Base-by-base conservation (phyloP, 2,113 vertebrate species). In the Nanorana parkeri region DNA sequence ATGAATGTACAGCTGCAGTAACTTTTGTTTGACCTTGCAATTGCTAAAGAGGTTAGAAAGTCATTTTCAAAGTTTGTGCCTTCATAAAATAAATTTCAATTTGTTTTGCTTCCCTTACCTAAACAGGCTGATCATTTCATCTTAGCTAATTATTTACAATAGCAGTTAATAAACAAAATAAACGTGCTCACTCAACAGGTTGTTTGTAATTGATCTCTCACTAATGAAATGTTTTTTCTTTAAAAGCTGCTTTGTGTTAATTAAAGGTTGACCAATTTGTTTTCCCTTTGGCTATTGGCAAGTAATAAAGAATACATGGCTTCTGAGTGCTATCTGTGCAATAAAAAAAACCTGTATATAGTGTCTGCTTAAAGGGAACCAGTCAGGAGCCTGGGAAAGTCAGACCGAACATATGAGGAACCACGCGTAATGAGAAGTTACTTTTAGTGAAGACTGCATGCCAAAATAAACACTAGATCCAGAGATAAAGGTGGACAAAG, bases 81-180 rank as follows among this genome's bases (percentile, higher is more conserved):
- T 47, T 47, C 13, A 26, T 11, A 20, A 71, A 80, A 61, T 54
- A 10, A 13, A 71, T 80, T 71, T 61, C 63, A 47, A 63, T 80
- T 71, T 71, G 56, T 72, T 80, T 71, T 63, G 23, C 23, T 41
- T 36, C 7, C 20, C 2, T 26, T 19, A 3, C 17, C 28, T 47
- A 67, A 69, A 60, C 20, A 68, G 26, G 26, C n/a, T 13, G 55
- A 29, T 55, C n/a, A 69, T 81, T 72, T 72, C n/a, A 51, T 54
- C 20, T 71, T 81, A 72, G 68, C 56, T 80, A 61, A 66, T 72
- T 72, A 81, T 81, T 81, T 64, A 81, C 78, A 72, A 72, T 32
- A 26, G 21, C 78, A 72, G 64, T 72, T 72, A 81, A 72, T 64
- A 72, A 64, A 64, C 68, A 54, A 28, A 81, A 81, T 61, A 51